Evolutionary conservation across 2,113 vertebrate genomes (phyloP).

Genomic region (Clarias gariepinus): DNA sequence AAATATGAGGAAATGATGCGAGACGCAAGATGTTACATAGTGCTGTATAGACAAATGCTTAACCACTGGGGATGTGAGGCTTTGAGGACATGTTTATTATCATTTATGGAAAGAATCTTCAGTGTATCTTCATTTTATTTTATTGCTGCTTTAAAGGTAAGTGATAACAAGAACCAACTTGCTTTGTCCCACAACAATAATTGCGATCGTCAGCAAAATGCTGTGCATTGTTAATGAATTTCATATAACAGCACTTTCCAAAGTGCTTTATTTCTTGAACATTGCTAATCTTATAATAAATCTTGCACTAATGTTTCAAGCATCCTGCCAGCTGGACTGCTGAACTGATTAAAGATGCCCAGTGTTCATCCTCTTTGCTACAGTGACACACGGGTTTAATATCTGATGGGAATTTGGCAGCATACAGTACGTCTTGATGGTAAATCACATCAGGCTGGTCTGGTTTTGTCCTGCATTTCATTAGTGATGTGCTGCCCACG

Average conservation of each 20-base stretch:
- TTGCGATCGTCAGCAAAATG: no score
- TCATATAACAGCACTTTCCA: background rate
- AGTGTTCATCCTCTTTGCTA: background rate
- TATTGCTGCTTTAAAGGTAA: no score
- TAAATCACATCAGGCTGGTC: constrained; percentile 41
- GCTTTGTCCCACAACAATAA: no score
- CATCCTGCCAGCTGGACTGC: background rate
- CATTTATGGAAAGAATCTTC: no score
- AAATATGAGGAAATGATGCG: no score
- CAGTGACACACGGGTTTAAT: background rate
- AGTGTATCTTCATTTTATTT: no score
- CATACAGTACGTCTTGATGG: constrained; percentile 9
- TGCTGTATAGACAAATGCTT: no score
- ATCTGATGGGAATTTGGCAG: constrained; percentile 24
- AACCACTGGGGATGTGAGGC: no score
- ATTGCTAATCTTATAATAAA: background rate
- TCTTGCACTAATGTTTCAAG: background rate
- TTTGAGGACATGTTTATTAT: no score
- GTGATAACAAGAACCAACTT: no score
- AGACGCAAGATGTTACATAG: no score
- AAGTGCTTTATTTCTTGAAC: background rate
- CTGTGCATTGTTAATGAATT: background rate
- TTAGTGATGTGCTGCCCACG: background rate
- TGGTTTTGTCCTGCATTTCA: constrained; percentile 6
- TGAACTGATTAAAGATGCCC: constrained; percentile 39